A percentile compares a stretch with the other conserved stretches of the same genome.
These are phyloP conservation scores for Hylyphantes graminicola DNA, from an alignment of 1,140 invertebrate species.

Conservation along the genomic window DNA sequence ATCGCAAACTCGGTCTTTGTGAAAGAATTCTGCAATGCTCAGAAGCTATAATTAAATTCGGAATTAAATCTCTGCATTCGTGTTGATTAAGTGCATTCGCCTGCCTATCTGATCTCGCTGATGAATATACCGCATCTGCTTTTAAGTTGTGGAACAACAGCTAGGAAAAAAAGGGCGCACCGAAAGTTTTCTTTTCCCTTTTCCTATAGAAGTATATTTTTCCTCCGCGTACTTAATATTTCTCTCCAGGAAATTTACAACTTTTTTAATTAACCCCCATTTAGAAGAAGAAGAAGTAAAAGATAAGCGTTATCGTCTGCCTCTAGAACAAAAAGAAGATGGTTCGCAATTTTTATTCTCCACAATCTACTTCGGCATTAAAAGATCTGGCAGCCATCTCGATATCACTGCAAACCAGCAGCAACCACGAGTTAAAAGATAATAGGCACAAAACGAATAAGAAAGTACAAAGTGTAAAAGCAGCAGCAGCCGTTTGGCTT, in stretches of 20 bases:
- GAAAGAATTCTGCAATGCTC: background rate
- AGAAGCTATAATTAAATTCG: slow-evolving; percentile 20
- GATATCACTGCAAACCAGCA: slow-evolving; percentile 2
- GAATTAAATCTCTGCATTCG: slow-evolving; percentile 23
- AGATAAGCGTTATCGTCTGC: slow-evolving; percentile 30
- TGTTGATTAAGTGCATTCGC: slow-evolving; percentile 16
- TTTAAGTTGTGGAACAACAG: background rate
- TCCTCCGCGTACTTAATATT: slow-evolving; percentile 20
- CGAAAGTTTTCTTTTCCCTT: background rate
- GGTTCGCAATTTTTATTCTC: background rate
- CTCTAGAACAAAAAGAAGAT: slow-evolving; percentile 4
- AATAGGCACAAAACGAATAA: slow-evolving; percentile 24
- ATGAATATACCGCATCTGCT: slow-evolving; percentile 30
- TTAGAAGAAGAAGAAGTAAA: background rate
- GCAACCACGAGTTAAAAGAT: background rate
- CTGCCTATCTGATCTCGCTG: slow-evolving; percentile 22
- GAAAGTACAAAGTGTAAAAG: slow-evolving; percentile 55
- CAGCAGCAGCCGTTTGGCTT: slow-evolving; percentile 51
- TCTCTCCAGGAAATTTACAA: slow-evolving; percentile 17
- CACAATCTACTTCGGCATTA: slow-evolving; percentile 12
- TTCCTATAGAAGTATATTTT: slow-evolving; percentile 6
- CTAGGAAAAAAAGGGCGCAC: background rate
- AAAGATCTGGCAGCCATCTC: slow-evolving; percentile 37
- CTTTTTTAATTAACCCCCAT: slow-evolving; percentile 37
- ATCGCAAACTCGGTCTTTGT: background rate